Percentiles rank a stretch among this genome's conserved stretches.
Evolutionary conservation across 2,888 invertebrate species (phyloP).

Genomic region (Lochmaea crataegi): DNA sequence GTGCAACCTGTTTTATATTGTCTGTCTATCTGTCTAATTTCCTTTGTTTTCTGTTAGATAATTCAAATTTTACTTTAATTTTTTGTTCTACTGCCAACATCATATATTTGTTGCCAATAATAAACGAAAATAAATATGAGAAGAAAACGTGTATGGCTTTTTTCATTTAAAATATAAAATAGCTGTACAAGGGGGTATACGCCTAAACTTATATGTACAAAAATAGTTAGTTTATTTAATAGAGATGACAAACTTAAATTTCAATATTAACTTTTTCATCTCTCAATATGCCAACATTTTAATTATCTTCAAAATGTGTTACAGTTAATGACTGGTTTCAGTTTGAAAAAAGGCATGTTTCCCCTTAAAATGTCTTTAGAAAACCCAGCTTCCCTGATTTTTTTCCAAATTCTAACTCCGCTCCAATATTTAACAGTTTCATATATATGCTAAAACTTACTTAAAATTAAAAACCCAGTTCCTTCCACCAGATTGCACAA

Average conservation of each 20-base stretch:
- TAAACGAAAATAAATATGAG: not conserved
- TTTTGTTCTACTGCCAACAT: too few species aligned
- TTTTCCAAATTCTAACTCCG: slow-evolving; percentile 61
- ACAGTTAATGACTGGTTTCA: not conserved
- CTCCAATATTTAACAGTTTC: slow-evolving; percentile 53
- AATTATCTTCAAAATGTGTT: not conserved
- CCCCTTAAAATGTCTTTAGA: not conserved
- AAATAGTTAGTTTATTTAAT: not conserved
- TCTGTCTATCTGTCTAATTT: too few species aligned
- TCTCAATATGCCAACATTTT: too few species aligned
- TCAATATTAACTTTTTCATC: too few species aligned
- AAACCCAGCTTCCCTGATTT: slow-evolving; percentile 13
- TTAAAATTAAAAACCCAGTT: slow-evolving; percentile 54
- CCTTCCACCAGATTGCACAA: slow-evolving; percentile 81
- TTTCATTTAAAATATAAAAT: not conserved
- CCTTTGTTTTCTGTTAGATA: too few species aligned
- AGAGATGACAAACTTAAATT: too few species aligned
- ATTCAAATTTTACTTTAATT: too few species aligned
- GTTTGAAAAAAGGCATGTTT: not conserved
- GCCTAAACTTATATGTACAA: not conserved
- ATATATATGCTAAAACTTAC: slow-evolving; percentile 52
- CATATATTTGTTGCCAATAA: not conserved
- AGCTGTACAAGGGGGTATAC: not conserved
- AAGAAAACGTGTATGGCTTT: not conserved
- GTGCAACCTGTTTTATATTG: too few species aligned